A percentile compares a stretch with the other conserved stretches of the same genome.
phyloP scores from a whole-genome alignment of 2,888 invertebrate species.

The Trissonchulus sp. region DNA sequence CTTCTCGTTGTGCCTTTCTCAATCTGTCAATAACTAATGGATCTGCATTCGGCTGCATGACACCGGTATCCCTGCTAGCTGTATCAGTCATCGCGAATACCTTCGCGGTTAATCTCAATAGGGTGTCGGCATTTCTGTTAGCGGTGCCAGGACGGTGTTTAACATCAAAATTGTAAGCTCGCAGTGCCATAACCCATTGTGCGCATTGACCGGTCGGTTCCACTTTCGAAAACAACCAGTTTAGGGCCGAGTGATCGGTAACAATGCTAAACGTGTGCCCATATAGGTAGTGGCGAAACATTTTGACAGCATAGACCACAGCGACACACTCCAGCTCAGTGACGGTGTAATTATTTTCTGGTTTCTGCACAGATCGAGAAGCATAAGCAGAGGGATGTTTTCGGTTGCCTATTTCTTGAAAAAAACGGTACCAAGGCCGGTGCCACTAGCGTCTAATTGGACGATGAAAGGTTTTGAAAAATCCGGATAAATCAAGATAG shows the following conservation, averaged over 20 bases:
- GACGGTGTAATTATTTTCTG: slow-evolving; percentile 38
- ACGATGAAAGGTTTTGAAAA: no score
- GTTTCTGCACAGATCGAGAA: slow-evolving; percentile 36
- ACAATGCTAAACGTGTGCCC: slow-evolving; percentile 24
- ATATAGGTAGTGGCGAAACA: slow-evolving; percentile 31
- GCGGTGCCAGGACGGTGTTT: slow-evolving; percentile 52
- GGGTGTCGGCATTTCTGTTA: slow-evolving; percentile 53
- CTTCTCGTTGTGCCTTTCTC: no score
- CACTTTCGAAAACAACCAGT: slow-evolving; percentile 45
- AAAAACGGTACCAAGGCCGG: slow-evolving; percentile 42
- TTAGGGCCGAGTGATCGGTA: slow-evolving; percentile 33
- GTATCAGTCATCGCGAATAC: no score
- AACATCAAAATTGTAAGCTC: slow-evolving; percentile 51
- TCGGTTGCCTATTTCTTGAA: slow-evolving; percentile 34
- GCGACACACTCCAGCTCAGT: slow-evolving; percentile 40
- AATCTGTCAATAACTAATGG: no score
- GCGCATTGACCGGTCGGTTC: slow-evolving; percentile 54
- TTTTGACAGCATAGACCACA: slow-evolving; percentile 36
- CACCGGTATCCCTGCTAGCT: no score
- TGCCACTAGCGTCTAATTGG: slow-evolving; percentile 40
- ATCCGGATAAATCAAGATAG: no score
- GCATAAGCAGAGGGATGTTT: slow-evolving; percentile 39
- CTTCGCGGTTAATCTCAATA: slow-evolving; percentile 52
- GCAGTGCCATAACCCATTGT: slow-evolving; percentile 55
- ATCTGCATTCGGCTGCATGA: no score